phyloP scores from a whole-genome alignment of 2,113 vertebrate genomes.

The Gnathonemus longibarbis region DNA sequence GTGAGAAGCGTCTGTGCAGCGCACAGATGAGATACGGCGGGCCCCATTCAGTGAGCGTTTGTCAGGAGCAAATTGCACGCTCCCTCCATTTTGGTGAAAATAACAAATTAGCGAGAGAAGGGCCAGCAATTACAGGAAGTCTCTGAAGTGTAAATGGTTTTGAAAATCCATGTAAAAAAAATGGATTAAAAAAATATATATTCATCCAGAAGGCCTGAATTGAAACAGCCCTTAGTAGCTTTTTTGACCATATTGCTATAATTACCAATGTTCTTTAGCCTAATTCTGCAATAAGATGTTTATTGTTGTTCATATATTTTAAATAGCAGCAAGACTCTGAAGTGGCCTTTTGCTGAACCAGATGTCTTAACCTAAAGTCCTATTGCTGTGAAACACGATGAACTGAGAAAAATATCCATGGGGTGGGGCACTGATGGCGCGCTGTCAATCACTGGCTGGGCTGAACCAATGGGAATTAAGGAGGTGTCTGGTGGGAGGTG shows the following conservation, averaged over 20 bases:
- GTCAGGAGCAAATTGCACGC: neutral
- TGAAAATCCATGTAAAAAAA: conserved; percentile 4
- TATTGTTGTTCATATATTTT: neutral
- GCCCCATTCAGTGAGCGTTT: neutral
- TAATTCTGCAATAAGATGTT: neutral
- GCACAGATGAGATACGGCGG: neutral
- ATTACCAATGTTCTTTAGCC: conserved; percentile 2
- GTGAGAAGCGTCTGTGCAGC: neutral
- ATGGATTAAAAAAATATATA: neutral
- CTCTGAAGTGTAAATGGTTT: conserved; percentile 4
- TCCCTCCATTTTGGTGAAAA: conserved; percentile 3
- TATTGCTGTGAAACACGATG: neutral
- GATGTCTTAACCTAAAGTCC: neutral
- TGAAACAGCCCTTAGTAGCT: neutral
- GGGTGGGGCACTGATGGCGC: neutral
- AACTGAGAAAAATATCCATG: neutral
- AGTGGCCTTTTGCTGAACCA: neutral
- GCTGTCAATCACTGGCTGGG: neutral
- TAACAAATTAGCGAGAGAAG: neutral
- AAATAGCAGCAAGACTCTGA: neutral
- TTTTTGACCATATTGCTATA: conserved; percentile 1
- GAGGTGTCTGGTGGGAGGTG: neutral
- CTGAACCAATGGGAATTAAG: neutral
- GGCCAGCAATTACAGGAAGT: neutral
- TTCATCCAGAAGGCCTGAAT: neutral